These are phyloP conservation scores for Climacteris rufus DNA, from an alignment of 2,113 vertebrate species.

Conservation along the genomic window DNA sequence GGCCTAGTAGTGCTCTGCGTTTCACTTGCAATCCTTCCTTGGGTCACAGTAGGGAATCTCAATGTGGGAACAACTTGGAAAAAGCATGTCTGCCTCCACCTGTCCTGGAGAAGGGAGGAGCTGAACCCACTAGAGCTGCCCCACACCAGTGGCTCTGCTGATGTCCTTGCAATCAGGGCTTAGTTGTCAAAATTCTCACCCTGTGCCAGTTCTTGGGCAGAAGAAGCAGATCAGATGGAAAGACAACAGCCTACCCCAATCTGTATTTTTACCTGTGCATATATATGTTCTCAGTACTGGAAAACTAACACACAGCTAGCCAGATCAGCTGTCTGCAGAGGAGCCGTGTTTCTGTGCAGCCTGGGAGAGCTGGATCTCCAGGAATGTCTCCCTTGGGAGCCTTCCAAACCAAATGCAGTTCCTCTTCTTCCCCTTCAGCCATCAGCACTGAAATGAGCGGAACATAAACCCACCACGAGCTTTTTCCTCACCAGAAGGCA, in stretches of 20 bases:
- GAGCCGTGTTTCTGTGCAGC: rapidly evolving
- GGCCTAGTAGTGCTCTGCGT: neutral
- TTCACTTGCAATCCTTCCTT: neutral
- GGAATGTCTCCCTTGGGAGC: neutral
- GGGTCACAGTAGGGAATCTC: neutral
- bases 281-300: neutral
- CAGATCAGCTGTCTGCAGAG: neutral
- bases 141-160: neutral
- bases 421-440: neutral
- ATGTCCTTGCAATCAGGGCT: neutral
- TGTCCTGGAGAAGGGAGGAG: neutral
- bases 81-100: neutral
- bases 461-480: neutral
- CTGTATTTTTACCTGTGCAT: neutral
- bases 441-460: neutral
- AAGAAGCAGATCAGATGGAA: neutral
- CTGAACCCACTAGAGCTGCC: neutral
- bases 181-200: neutral
- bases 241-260: neutral
- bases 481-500: neutral
- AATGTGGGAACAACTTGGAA: neutral
- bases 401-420: neutral
- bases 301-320: neutral
- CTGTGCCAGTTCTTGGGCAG: neutral
- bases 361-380: neutral